These are phyloP conservation scores for Oxycera nigricornis DNA, from an alignment of 2,888 invertebrate genomes.

Conservation along the genomic window DNA sequence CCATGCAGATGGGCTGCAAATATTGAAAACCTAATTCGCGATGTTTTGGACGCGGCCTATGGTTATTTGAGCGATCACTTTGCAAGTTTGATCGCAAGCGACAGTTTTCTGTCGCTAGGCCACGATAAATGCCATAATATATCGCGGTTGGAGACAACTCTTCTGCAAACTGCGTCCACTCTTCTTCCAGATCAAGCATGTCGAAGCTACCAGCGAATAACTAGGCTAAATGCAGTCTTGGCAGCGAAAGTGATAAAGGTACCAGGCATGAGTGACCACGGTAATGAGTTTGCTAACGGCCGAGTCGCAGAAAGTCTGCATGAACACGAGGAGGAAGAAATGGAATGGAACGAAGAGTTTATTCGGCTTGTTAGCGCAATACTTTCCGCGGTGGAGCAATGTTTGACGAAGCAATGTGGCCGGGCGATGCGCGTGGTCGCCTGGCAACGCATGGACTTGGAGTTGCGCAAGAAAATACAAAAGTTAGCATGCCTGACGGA, in stretches of 20 bases:
- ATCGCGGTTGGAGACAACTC: slow-evolving; percentile 78
- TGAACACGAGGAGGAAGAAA: slow-evolving; percentile 58
- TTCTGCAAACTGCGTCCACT: slow-evolving; percentile 78
- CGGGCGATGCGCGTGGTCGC: slow-evolving; percentile 70
- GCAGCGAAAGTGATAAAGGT: slow-evolving; percentile 61
- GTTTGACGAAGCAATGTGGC: slow-evolving; percentile 74
- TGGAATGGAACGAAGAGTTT: slow-evolving; percentile 66
- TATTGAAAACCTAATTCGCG: slow-evolving; percentile 74
- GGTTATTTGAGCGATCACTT: slow-evolving; percentile 82
- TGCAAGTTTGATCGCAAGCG: slow-evolving; percentile 73
- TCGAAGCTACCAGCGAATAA: slow-evolving; percentile 70
- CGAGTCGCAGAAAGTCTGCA: slow-evolving; percentile 43
- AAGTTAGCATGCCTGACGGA: slow-evolving; percentile 67
- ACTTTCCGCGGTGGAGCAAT: slow-evolving; percentile 72
- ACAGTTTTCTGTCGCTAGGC: slow-evolving; percentile 71
- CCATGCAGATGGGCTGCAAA: slow-evolving; percentile 82
- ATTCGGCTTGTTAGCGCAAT: slow-evolving; percentile 69
- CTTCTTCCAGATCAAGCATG: slow-evolving; percentile 85
- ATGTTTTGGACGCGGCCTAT: slow-evolving; percentile 81
- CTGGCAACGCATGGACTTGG: slow-evolving; percentile 71
- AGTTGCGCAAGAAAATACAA: slow-evolving; percentile 70
- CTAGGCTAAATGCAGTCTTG: slow-evolving; percentile 59
- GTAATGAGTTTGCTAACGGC: slow-evolving; percentile 53
- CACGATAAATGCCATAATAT: slow-evolving; percentile 77
- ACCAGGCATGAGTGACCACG: slow-evolving; percentile 57